Evolutionary conservation across 1,140 invertebrate species (phyloP), one percentile per base, ranked within the genome.

Genomic region (Ericerus pela): DNA sequence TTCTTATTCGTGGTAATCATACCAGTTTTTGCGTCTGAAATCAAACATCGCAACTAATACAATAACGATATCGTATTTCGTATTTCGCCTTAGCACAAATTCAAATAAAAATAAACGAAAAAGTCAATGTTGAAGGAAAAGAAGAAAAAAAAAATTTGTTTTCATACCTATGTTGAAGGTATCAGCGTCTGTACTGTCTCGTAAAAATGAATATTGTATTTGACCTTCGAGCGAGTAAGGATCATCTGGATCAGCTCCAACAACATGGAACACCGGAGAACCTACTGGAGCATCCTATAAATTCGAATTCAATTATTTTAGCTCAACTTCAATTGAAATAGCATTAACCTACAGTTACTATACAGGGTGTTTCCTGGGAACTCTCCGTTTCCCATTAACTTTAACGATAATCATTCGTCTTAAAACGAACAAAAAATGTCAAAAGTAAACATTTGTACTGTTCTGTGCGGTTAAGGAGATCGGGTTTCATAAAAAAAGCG

Each of bases 201-300:
- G 78, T 20, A 86, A 68, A 59, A 88, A 81, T 51, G 76, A 81
- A 61, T 83, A 88, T 1, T 72, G 74, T 0, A 88, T 74, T 47
- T 76, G 81, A 2, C 84, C 84, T 26, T 84, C 83, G 0, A 81
- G 78, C 5, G 80, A 75, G 31, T 76, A 80, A 0, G 81, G 79
- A 63, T 85, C 82, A 60, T 88, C 84, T 0, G 85, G 84, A 70
- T 88, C 85, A 10, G 77, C 79, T 0, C 84, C 86, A 1, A 80
- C 74, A 0, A 85, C 82, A 73, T 85, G 80, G 60, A 83, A 84
- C 0, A 89, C 84, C 0, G 78, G 75, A 2, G 83, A 79, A 0
- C 83, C 84, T 20, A 82, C 72, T 0, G 80, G 78, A 2, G 83
- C 79, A 61, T 85, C 84, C 75, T 81, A 65, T 51, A 69, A 68